Conservation (phyloP, 2,113 vertebrate genomes). For the Cariama cristata region DNA sequence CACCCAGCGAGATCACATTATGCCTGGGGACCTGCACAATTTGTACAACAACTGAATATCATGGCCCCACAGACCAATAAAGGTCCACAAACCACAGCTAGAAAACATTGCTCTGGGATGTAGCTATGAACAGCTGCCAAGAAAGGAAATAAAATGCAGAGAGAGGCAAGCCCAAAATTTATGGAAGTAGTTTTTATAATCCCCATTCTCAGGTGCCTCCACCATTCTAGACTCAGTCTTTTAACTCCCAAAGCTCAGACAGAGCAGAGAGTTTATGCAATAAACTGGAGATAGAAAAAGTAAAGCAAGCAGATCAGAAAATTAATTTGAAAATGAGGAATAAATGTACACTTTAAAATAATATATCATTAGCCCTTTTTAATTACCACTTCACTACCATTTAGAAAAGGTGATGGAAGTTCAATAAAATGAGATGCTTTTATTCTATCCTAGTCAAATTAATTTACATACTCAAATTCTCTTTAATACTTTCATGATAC, state of each 20-base stretch:
- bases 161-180: not conserved
- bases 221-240: not conserved
- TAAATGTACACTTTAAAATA: constrained; percentile 55
- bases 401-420: constrained; percentile 53
- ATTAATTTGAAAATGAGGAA: constrained; percentile 50
- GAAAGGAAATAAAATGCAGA: not conserved
- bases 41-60: not conserved
- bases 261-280: not conserved
- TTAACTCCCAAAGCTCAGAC: not conserved
- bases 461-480: constrained; percentile 54
- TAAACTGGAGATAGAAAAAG: not conserved
- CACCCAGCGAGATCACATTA: not conserved
- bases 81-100: not conserved
- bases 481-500: constrained; percentile 30
- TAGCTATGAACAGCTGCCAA: not conserved
- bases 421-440: constrained; percentile 48
- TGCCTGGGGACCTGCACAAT: not conserved
- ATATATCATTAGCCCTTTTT: constrained; percentile 57
- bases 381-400: constrained; percentile 47
- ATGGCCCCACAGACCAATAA: not conserved
- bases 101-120: not conserved
- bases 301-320: constrained; percentile 10
- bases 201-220: not conserved
- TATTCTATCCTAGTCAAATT: constrained; percentile 60
- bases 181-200: not conserved